Evolutionary conservation across 2,797 vertebrate genomes (phyloP), one percentile per base, ranked within the genome.

Genomic region (Pseudomugil tenellus): DNA sequence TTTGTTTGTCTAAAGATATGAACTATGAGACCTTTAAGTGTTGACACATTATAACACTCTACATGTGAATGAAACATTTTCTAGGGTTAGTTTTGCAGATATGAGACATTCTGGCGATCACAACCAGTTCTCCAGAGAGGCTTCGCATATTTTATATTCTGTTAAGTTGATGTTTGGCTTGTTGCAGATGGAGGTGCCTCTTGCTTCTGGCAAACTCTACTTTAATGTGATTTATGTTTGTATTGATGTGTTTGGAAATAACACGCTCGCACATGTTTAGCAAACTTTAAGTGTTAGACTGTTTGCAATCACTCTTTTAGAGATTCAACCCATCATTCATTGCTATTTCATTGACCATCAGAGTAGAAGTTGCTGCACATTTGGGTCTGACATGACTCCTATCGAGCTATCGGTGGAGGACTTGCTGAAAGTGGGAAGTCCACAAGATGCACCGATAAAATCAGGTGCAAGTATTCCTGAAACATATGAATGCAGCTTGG

Each of bases 201-300:
- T 78, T 77, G 57, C 67, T 51, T 16, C 49, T 25, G 46, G 58
- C 37, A 16, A 48, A 4, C 57, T 59, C 23, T 13, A 3, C 48
- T 69, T 81, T 75, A 57, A 72, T 74, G 62, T 70, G 61, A 72
- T 63, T 37, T 39, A 53, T 72, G 62, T 69, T 79, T 63, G 37
- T 68, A 57, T 58, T 54, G 61, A 78, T 61, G 17, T 4, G 49
- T 29, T 57, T 66, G 13, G 63, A 61, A 77, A 62, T 66, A 72
- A 82, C 57, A 51, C 54, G 48, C 39, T 43, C 71, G 66, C 49
- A 52, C 59, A 41, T 65, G 71, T 34, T 26, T 19, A 19, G 13
- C 41, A 63, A 63, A 8, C n/a, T n/a, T n/a, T n/a, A n/a, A n/a
- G n/a, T n/a, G n/a, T n/a, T n/a, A n/a, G n/a, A n/a, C n/a, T n/a